A percentile compares a stretch with the other conserved stretches of the same genome.
Conservation (phyloP, 2,888 invertebrate species). For the Salticus scenicus region DNA sequence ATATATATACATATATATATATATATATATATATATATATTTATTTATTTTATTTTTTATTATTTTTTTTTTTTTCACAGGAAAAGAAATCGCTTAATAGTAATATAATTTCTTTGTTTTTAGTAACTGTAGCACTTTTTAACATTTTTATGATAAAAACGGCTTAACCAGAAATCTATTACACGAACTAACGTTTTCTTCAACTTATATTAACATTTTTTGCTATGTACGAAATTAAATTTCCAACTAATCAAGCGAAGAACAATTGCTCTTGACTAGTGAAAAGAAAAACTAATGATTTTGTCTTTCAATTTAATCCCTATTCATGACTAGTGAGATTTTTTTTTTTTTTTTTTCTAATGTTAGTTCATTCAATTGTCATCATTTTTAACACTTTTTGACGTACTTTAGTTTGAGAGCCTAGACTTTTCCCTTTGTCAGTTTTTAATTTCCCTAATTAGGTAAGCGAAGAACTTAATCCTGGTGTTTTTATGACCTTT, state of each 20-base stretch:
- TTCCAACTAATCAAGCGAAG: neutral
- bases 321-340: neutral
- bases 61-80: neutral
- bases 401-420: neutral
- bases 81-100: neutral
- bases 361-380: neutral
- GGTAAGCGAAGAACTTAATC: neutral
- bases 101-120: neutral
- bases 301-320: neutral
- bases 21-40: too few species aligned
- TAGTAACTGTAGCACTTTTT: too few species aligned
- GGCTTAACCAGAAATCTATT: neutral
- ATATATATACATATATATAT: too few species aligned
- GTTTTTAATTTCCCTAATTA: conserved; percentile 11
- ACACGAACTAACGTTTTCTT: neutral
- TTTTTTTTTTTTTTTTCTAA: too few species aligned
- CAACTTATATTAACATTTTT: neutral
- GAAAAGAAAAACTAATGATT: neutral
- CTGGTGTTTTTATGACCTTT: neutral
- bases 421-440: neutral
- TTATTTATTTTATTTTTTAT: too few species aligned
- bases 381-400: neutral
- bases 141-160: too few species aligned
- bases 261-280: conserved; percentile 5
- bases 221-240: neutral